Evolutionary conservation across 2,888 invertebrate genomes (phyloP).

Genomic region (Drosophila villosipedis): DNA sequence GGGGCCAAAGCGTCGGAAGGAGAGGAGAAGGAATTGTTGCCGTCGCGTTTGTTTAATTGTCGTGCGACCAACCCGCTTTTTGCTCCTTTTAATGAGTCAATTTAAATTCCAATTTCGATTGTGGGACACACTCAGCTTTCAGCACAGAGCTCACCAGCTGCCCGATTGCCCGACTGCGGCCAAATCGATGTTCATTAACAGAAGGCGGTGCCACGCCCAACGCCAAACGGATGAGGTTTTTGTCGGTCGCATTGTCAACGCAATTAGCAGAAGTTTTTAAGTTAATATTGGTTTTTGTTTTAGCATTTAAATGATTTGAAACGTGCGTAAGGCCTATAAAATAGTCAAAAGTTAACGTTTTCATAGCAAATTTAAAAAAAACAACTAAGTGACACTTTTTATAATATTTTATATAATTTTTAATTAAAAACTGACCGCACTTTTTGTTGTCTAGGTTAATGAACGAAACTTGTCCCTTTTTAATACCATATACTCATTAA

Average conservation of each 20-base stretch:
- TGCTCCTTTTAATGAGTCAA: slow-evolving; percentile 80
- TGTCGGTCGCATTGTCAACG: slow-evolving; percentile 62
- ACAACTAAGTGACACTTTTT: slow-evolving; percentile 10
- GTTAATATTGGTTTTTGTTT: slow-evolving; percentile 63
- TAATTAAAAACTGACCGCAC: slow-evolving; percentile 68
- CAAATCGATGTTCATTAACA: slow-evolving; percentile 81
- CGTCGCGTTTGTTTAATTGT: slow-evolving; percentile 76
- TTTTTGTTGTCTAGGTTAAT: slow-evolving; percentile 56
- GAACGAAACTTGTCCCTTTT: slow-evolving; percentile 17
- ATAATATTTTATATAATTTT: slow-evolving; percentile 42
- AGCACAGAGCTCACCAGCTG: slow-evolving; percentile 3
- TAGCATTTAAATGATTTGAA: slow-evolving; percentile 49
- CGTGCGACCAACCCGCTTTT: slow-evolving; percentile 79
- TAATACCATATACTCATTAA: background rate
- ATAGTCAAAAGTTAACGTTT: slow-evolving; percentile 2
- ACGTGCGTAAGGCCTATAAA: slow-evolving; percentile 24
- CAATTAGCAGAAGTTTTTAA: slow-evolving; percentile 74
- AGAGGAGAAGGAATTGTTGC: slow-evolving; percentile 15
- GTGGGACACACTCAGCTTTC: slow-evolving; percentile 50
- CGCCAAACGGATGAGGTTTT: slow-evolving; percentile 28
- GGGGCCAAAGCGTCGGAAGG: slow-evolving; percentile 11
- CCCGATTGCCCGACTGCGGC: slow-evolving; percentile 51
- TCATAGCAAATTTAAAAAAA: slow-evolving; percentile 10
- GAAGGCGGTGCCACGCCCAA: slow-evolving; percentile 53
- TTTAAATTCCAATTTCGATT: slow-evolving; percentile 82